Evolutionary conservation across 2,888 invertebrate genomes (phyloP).

Genomic region (Conistra vaccinii): DNA sequence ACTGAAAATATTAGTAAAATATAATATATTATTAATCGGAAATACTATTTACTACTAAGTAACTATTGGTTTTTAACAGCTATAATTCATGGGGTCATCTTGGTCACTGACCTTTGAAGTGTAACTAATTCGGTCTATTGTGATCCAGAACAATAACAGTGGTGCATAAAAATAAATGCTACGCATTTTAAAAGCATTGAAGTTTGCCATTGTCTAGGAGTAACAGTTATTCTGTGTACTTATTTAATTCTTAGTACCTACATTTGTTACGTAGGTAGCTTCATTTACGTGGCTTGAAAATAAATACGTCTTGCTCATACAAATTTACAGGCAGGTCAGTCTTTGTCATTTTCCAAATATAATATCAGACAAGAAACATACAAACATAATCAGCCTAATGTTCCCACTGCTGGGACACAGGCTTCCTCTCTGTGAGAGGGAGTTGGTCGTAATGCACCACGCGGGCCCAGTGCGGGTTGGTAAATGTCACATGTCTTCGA

Average conservation of each 20-base stretch:
- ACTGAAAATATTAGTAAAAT: too few relatives aligned
- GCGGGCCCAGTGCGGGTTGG: too few relatives aligned
- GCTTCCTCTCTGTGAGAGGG: too few relatives aligned
- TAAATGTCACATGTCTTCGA: too few relatives aligned
- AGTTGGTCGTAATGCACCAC: too few relatives aligned
- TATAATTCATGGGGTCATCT: neutral
- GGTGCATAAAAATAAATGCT: conserved; percentile 8
- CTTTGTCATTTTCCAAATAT: neutral
- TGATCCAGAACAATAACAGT: conserved; percentile 10
- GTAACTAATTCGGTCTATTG: conserved; percentile 31
- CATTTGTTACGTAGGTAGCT: too few relatives aligned
- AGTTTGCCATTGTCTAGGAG: neutral
- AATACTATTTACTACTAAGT: too few relatives aligned
- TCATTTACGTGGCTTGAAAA: neutral
- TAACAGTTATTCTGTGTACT: conserved; percentile 4
- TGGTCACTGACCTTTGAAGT: conserved; percentile 25
- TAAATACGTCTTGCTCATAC: neutral
- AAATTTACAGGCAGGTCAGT: neutral
- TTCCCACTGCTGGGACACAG: too few relatives aligned
- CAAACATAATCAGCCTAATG: too few relatives aligned
- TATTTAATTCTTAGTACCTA: neutral
- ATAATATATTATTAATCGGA: too few relatives aligned
- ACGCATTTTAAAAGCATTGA: conserved; percentile 19
- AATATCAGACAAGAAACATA: neutral
- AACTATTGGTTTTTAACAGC: neutral